These are phyloP conservation scores for Strigops habroptila DNA, from an alignment of 2,113 vertebrate species.

Conservation along the genomic window DNA sequence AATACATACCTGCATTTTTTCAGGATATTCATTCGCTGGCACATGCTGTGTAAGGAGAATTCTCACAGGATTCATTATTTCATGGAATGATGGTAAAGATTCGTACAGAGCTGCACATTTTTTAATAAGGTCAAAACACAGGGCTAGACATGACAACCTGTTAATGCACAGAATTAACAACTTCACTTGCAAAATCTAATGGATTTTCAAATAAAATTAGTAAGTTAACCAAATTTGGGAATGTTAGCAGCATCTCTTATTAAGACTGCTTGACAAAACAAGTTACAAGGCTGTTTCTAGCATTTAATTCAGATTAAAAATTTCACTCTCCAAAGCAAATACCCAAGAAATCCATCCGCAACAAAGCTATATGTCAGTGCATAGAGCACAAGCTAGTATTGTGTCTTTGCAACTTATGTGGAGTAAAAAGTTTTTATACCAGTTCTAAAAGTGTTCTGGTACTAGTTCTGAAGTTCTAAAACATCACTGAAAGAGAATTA, in stretches of 20 bases:
- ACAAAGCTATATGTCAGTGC: neutral
- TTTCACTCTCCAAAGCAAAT: neutral
- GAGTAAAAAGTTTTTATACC: neutral
- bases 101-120: slow-evolving; percentile 77
- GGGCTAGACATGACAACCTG: slow-evolving; percentile 83
- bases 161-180: neutral
- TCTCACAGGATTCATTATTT: slow-evolving; percentile 78
- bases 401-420: neutral
- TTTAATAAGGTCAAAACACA: slow-evolving; percentile 83
- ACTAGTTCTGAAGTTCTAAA: neutral
- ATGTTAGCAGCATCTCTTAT: neutral
- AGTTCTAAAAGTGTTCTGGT: neutral
- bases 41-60: slow-evolving; percentile 77
- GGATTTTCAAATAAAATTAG: neutral
- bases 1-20: slow-evolving; percentile 77
- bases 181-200: neutral
- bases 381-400: neutral
- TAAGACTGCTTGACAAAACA: neutral
- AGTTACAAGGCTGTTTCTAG: neutral
- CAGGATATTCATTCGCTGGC: slow-evolving; percentile 64
- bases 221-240: neutral
- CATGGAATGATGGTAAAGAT: slow-evolving; percentile 74
- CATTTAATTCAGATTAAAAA: neutral
- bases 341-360: neutral
- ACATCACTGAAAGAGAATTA: neutral